Conservation (phyloP, 2,888 invertebrate species). For the Pemphredon lugubris region DNA sequence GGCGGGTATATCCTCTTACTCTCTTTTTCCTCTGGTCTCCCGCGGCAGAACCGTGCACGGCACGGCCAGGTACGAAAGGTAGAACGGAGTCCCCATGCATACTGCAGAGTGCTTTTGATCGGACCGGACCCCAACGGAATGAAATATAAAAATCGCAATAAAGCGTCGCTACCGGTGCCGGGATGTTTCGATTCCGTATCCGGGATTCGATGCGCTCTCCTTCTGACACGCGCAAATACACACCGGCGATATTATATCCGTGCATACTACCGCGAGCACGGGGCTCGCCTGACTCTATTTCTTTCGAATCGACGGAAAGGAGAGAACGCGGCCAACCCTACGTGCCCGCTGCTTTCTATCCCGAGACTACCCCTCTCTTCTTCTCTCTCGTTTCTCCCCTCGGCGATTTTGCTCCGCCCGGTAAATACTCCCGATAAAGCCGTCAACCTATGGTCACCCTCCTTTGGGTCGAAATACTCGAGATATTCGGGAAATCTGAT, state of each 20-base stretch:
- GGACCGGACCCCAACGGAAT: conserved; percentile 67
- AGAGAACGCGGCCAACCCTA: too few relatives aligned
- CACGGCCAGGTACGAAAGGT: conserved; percentile 59
- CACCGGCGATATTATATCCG: conserved; percentile 47
- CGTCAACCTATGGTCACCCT: too few relatives aligned
- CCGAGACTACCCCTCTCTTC: too few relatives aligned
- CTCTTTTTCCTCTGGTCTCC: conserved; percentile 47
- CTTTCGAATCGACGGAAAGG: too few relatives aligned
- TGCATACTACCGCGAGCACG: conserved; percentile 27
- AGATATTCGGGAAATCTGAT: too few relatives aligned
- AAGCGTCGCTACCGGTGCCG: conserved; percentile 68
- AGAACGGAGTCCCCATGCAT: conserved; percentile 65
- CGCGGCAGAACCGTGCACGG: conserved; percentile 42
- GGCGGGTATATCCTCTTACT: conserved; percentile 32
- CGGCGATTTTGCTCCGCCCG: too few relatives aligned
- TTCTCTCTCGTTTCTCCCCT: too few relatives aligned
- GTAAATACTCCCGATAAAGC: too few relatives aligned
- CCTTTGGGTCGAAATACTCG: too few relatives aligned
- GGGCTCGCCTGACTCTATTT: too few relatives aligned
- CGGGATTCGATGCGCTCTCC: conserved; percentile 61
- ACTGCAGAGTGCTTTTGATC: conserved; percentile 72
- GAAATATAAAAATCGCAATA: conserved; percentile 77
- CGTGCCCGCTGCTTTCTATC: not conserved
- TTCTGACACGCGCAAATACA: conserved; percentile 46
- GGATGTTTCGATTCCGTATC: conserved; percentile 67